Conservation (phyloP, 2,888 invertebrate species). For the Amaurobius ferox region DNA sequence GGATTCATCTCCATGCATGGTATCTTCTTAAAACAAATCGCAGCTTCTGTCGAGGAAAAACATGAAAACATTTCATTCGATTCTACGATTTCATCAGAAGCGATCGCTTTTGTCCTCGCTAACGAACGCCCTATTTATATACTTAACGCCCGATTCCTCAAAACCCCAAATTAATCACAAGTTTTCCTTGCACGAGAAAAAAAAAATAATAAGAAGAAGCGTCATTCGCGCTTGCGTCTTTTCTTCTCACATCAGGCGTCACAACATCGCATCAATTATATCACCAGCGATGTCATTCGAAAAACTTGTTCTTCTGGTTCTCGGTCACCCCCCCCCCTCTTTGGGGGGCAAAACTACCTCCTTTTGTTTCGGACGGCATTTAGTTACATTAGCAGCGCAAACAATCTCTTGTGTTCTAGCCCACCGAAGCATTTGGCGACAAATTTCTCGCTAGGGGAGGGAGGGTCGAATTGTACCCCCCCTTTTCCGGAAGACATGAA, state of each 20-base stretch:
- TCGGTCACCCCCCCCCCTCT: too few relatives aligned
- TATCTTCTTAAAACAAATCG: too few relatives aligned
- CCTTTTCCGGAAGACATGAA: background rate
- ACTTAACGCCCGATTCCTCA: too few relatives aligned
- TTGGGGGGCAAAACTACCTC: background rate
- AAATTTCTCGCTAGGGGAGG: slow-evolving; percentile 55
- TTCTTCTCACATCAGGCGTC: slow-evolving; percentile 44
- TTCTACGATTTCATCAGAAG: too few relatives aligned
- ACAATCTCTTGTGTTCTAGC: slow-evolving; percentile 33
- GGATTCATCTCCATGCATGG: too few relatives aligned
- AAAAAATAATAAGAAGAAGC: slow-evolving; percentile 34
- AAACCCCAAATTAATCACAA: too few relatives aligned
- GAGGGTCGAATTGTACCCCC: background rate
- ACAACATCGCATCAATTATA: slow-evolving; percentile 34
- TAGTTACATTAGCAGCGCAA: slow-evolving; percentile 22
- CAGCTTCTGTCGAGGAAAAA: too few relatives aligned
- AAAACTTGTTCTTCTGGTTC: background rate
- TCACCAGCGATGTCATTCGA: slow-evolving; percentile 28
- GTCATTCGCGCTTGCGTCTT: slow-evolving; percentile 19
- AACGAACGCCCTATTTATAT: too few relatives aligned
- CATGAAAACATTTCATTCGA: too few relatives aligned
- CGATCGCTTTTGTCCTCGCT: too few relatives aligned
- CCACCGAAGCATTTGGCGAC: slow-evolving; percentile 57
- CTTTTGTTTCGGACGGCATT: slow-evolving; percentile 56
- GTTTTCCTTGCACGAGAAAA: background rate